These are phyloP conservation scores for Nymphalis c-album DNA, from an alignment of 2,888 invertebrate species.

Conservation along the genomic window DNA sequence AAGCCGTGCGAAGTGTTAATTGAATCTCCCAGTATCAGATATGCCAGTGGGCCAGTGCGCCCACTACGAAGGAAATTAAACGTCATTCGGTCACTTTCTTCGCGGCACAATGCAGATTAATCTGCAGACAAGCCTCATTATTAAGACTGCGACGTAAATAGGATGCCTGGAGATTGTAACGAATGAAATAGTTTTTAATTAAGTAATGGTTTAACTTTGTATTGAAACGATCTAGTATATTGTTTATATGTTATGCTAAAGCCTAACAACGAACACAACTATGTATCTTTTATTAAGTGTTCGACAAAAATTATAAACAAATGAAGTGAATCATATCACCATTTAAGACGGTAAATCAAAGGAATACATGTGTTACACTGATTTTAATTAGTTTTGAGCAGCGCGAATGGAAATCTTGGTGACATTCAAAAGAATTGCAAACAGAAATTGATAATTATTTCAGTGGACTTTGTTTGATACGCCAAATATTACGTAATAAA, in stretches of 20 bases:
- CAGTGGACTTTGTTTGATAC: too few species aligned
- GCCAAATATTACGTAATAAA: too few species aligned
- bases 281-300: too few species aligned
- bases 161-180: conserved; percentile 26
- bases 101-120: conserved; percentile 58
- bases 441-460: too few species aligned
- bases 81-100: conserved; percentile 75
- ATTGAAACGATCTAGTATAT: neutral
- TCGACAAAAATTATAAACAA: neutral
- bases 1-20: conserved; percentile 36
- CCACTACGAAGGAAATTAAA: conserved; percentile 74
- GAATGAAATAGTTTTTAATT: conserved; percentile 26
- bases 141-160: conserved; percentile 42
- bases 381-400: too few species aligned
- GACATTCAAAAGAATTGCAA: too few species aligned
- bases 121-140: conserved; percentile 46
- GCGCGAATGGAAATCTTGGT: too few species aligned
- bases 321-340: neutral
- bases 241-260: neutral
- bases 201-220: conserved; percentile 12
- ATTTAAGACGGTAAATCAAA: too few species aligned
- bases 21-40: conserved; percentile 47
- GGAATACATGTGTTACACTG: too few species aligned
- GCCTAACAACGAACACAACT: too few species aligned
- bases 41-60: conserved; percentile 50